Evolutionary conservation across 2,888 invertebrate species (phyloP), one percentile per base, ranked within the genome.

Genomic region (Diplazon laetatorius): DNA sequence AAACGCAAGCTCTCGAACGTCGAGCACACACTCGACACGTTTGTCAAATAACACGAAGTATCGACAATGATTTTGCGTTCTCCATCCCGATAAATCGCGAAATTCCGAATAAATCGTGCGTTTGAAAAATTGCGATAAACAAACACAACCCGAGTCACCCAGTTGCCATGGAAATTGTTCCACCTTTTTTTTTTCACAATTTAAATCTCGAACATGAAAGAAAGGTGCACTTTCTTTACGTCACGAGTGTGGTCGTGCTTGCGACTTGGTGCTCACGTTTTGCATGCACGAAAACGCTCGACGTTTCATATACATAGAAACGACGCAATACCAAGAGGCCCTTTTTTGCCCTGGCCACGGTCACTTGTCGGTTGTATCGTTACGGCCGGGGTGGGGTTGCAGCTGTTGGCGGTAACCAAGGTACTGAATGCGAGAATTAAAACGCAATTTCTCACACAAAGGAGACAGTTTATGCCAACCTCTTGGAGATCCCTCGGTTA

Each of bases 361-460:
- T 76, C 63, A 50, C 60, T 59, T 55, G 69, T 57, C 69, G 48
- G 68, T 44, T 57, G 39, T 65, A 70, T 16, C 39, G 52, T 48
- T 60, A 52, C 65, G 16, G 63, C 25, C 52, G 73, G 52, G 42
- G 42, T 42, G 42, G 20, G 8, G 37, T 39, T 74, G 74, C 66
- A 39, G 57, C 48, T 48, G 20, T 44, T 48, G 69, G 55, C 84
- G 84, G 84, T 84, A 87, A 83, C 80, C 83, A 82, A 84, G 85
- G 85, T 80, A 82, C 85, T 89, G 89, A 90, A 89, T 88, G 87
- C 86, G 85, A 84, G 89, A 90, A 90, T 90, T 90, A 90, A 90
- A 90, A 90, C 90, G 90, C 90, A 90, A 90, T 90, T 90, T 89
- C 86, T 87, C 85, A 83, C 85, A 90, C 90, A 90, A 90, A 90